Conservation (phyloP, 2,888 invertebrate genomes). For the Heliothis peltigera region DNA sequence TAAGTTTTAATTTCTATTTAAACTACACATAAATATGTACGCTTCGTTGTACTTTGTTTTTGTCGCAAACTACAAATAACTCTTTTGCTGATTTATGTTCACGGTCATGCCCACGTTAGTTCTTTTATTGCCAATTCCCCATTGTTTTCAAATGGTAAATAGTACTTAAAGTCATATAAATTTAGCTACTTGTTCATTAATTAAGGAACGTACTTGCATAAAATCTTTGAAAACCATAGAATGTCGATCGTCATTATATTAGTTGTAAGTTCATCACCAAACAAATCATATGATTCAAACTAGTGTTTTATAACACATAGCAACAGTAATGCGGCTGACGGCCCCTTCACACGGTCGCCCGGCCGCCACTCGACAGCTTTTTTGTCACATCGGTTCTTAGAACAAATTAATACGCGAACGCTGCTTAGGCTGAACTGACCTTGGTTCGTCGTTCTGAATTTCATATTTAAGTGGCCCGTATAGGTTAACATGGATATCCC, state of each 20-base stretch:
- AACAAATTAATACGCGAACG: background rate
- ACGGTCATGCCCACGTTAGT: constrained; percentile 13
- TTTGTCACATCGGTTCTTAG: background rate
- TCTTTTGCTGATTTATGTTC: background rate
- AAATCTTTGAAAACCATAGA: too few relatives aligned
- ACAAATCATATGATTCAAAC: background rate
- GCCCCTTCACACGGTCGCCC: background rate
- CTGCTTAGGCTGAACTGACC: background rate
- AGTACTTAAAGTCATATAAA: background rate
- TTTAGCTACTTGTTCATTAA: background rate
- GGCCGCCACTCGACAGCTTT: background rate
- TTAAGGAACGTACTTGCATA: background rate
- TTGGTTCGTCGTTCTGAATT: background rate
- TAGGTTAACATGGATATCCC: too few relatives aligned
- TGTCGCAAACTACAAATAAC: constrained; percentile 6
- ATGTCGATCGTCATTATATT: background rate
- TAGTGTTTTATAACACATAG: background rate
- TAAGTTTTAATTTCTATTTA: constrained; percentile 22
- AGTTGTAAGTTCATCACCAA: background rate
- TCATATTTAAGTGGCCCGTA: too few relatives aligned
- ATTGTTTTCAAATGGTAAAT: constrained; percentile 21
- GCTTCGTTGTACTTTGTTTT: constrained; percentile 1
- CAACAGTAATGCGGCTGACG: background rate
- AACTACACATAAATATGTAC: constrained; percentile 21
- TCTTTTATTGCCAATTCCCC: constrained; percentile 9